A percentile compares a stretch with the other conserved stretches of the same genome.
Conservation (phyloP, 2,888 invertebrate genomes). For the Pseudoips prasinana region DNA sequence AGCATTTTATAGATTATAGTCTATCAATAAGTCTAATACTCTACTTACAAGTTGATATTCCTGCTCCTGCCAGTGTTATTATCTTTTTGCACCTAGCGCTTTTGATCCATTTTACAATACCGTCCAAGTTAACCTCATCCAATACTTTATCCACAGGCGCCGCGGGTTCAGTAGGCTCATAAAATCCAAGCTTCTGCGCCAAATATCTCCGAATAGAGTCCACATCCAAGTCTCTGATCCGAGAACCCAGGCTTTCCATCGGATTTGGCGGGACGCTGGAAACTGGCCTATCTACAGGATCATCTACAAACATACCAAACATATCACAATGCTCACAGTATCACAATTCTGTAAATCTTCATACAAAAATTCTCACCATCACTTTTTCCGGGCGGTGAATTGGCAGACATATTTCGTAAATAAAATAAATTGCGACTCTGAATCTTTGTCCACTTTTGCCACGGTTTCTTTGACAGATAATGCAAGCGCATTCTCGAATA, state of each 20-base stretch:
- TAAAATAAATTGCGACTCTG: constrained; percentile 63
- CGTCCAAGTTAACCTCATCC: constrained; percentile 87
- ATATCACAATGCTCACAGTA: constrained; percentile 11
- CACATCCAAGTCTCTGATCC: constrained; percentile 78
- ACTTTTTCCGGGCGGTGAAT: constrained; percentile 71
- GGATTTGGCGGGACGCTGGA: constrained; percentile 65
- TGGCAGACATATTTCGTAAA: constrained; percentile 70
- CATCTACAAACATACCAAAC: constrained; percentile 44
- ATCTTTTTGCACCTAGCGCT: constrained; percentile 90
- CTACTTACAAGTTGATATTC: constrained; percentile 95
- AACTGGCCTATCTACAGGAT: constrained; percentile 42
- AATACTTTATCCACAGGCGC: constrained; percentile 76
- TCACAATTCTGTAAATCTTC: constrained; percentile 3
- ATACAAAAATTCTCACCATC: constrained; percentile 50
- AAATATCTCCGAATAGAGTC: constrained; percentile 85
- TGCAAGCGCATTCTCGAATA: constrained; percentile 58
- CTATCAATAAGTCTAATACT: too few species aligned
- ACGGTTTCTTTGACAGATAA: constrained; percentile 64
- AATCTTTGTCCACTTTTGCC: constrained; percentile 63
- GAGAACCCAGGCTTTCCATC: constrained; percentile 55
- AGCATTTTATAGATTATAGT: too few species aligned
- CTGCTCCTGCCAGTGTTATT: constrained; percentile 97
- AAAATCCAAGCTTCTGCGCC: constrained; percentile 84
- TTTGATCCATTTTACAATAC: constrained; percentile 90
- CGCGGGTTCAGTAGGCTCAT: constrained; percentile 64